Percentiles rank a stretch among this genome's conserved stretches.
Conservation (phyloP, 2,888 invertebrate genomes). For the Acanthopleura granulata region DNA sequence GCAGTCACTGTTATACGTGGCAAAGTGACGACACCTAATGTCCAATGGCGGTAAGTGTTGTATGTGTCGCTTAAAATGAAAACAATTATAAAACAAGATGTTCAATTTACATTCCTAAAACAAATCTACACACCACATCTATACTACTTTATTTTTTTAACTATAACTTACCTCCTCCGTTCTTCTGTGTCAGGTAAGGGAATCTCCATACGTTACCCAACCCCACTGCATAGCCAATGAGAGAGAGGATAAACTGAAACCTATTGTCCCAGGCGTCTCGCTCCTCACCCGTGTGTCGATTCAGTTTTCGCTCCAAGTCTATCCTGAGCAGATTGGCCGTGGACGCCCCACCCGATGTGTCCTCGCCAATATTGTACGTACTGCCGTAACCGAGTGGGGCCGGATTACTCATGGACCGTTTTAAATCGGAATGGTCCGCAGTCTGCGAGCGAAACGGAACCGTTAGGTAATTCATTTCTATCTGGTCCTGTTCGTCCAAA, state of each 20-base stretch:
- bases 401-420: constrained; percentile 7
- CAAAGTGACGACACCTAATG: too few relatives aligned
- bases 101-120: too few relatives aligned
- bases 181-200: constrained; percentile 59
- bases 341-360: constrained; percentile 42
- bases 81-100: too few relatives aligned
- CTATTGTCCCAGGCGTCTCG: constrained; percentile 56
- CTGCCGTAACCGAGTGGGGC: constrained; percentile 34
- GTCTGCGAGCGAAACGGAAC: constrained; percentile 6
- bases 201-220: constrained; percentile 61
- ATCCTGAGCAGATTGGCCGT: constrained; percentile 50
- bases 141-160: too few relatives aligned
- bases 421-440: not conserved
- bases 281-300: constrained; percentile 53
- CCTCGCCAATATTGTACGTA: constrained; percentile 30
- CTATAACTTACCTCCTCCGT: constrained; percentile 53
- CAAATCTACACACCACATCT: too few relatives aligned
- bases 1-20: too few relatives aligned
- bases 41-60: too few relatives aligned
- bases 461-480: constrained; percentile 18
- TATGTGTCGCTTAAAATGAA: too few relatives aligned
- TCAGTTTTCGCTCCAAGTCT: constrained; percentile 50
- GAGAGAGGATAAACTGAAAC: constrained; percentile 51
- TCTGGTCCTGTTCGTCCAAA: not conserved
- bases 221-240: constrained; percentile 58